phyloP scores from a whole-genome alignment of 2,113 vertebrate genomes.

The Rhabdomys dilectus region DNA sequence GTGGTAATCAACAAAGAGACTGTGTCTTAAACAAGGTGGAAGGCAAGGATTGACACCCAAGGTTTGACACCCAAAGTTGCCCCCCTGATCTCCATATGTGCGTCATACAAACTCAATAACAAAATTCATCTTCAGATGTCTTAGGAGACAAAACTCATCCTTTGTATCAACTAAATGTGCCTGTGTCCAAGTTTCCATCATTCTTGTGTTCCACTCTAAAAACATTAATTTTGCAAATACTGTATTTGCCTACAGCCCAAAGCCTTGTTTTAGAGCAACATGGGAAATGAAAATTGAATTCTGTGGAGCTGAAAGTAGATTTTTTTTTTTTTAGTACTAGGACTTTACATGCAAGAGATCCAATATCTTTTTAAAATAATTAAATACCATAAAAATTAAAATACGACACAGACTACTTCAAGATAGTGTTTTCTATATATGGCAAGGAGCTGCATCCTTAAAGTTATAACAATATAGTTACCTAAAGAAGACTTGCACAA shows the following conservation, averaged over 20 bases:
- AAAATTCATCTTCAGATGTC: not conserved
- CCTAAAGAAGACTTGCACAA: not conserved
- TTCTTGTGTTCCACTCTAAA: not conserved
- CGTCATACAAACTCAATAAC: not conserved
- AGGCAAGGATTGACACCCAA: not conserved
- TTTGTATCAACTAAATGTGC: not conserved
- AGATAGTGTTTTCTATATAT: not conserved
- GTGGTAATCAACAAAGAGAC: not conserved
- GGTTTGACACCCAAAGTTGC: not conserved
- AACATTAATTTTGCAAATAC: not conserved
- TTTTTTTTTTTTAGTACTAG: not conserved
- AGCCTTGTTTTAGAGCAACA: not conserved
- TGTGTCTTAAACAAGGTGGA: not conserved
- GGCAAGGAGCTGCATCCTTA: not conserved
- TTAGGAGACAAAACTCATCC: not conserved
- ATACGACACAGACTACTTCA: not conserved
- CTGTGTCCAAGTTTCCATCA: not conserved
- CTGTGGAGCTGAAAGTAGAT: not conserved
- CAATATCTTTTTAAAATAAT: slow-evolving; percentile 62
- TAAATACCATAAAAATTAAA: not conserved
- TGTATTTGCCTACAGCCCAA: not conserved
- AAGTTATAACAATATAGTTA: not conserved
- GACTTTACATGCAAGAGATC: not conserved
- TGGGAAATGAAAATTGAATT: not conserved
- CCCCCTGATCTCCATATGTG: not conserved